phyloP scores from a whole-genome alignment of 2,888 invertebrate species.

The Stenchaetothrips biformis region DNA sequence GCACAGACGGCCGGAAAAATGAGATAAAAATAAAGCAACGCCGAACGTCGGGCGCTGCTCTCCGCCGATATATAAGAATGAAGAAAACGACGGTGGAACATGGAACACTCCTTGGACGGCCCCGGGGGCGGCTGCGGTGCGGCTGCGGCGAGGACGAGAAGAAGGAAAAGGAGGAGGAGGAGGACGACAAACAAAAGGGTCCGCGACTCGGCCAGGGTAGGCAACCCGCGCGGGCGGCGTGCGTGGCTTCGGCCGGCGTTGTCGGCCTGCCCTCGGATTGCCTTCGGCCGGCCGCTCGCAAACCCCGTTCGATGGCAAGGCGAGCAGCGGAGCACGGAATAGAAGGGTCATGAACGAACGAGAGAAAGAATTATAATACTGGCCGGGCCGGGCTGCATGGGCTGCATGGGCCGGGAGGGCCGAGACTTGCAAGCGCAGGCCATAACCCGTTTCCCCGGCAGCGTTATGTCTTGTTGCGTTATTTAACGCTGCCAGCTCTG shows the following conservation, averaged over 20 bases:
- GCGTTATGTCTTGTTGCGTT: constrained; percentile 13
- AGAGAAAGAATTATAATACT: constrained; percentile 25
- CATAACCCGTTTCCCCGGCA: constrained; percentile 24
- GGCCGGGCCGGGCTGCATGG: not conserved
- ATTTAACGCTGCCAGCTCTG: constrained; percentile 6
- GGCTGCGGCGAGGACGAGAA: not conserved
- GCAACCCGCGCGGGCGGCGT: not conserved
- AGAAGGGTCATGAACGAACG: constrained; percentile 4
- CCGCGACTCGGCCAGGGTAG: not conserved
- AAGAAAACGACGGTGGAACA: constrained; percentile 19
- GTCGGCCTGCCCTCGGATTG: not conserved
- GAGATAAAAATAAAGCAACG: constrained; percentile 15
- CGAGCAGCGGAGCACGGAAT: not conserved
- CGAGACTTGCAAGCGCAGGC: not conserved
- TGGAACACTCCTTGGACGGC: constrained; percentile 12
- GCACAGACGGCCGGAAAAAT: not conserved
- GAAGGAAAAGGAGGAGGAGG: not conserved
- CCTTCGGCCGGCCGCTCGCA: not conserved
- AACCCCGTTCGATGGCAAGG: not conserved
- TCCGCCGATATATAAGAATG: constrained; percentile 15
- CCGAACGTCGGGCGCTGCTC: not conserved
- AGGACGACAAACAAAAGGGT: not conserved
- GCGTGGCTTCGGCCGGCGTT: not conserved
- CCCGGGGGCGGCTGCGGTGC: not conserved
- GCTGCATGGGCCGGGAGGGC: too few species aligned